A percentile compares a stretch with the other conserved stretches of the same genome.
phyloP scores from a whole-genome alignment of 23 tunicate genomes.

The Trididemnum miniatum region DNA sequence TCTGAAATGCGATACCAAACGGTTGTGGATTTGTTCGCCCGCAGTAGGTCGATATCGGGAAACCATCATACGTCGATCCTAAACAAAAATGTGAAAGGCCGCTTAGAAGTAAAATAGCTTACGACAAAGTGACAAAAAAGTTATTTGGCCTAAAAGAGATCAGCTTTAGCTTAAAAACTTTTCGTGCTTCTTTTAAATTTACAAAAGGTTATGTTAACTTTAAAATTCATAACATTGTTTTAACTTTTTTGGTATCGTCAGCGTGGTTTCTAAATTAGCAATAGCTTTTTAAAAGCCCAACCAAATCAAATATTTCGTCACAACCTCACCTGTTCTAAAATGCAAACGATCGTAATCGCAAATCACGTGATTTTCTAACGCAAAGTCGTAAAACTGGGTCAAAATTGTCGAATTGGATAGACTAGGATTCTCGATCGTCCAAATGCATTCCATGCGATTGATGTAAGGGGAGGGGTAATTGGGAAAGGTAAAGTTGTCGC shows the following conservation, averaged over 20 bases:
- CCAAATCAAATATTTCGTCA: no score
- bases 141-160: no score
- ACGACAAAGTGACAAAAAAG: no score
- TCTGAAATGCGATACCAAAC: conserved; percentile 56
- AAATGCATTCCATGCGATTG: conserved; percentile 67
- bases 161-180: no score
- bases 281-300: no score
- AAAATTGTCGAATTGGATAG: conserved; percentile 54
- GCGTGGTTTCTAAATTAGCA: no score
- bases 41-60: conserved; percentile 46
- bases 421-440: conserved; percentile 78
- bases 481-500: conserved; percentile 70
- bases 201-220: no score
- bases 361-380: conserved; percentile 74
- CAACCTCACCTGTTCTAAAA: conserved; percentile 74
- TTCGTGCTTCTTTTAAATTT: no score
- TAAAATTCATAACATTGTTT: no score
- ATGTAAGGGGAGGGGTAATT: conserved; percentile 63
- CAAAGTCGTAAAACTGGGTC: conserved; percentile 49
- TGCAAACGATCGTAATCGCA: conserved; percentile 59
- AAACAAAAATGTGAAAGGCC: no score
- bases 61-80: conserved; percentile 69
- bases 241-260: no score
- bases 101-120: no score
- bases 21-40: conserved; percentile 53